phyloP scores from a whole-genome alignment of 1,140 invertebrate species.

The Chionoecetes opilio region DNA sequence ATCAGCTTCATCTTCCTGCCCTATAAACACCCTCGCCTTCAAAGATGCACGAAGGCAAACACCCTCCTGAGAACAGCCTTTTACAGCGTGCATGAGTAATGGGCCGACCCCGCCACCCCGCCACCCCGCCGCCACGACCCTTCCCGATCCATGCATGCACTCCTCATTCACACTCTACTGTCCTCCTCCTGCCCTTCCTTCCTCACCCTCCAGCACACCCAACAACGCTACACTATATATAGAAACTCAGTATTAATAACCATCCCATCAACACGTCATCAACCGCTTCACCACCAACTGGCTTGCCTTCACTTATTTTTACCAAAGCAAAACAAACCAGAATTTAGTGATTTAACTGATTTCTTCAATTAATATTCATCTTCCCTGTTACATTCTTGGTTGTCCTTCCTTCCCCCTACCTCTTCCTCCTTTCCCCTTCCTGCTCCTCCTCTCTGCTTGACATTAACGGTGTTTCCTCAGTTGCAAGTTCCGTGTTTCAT shows the following conservation, averaged over 20 bases:
- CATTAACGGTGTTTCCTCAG: background rate
- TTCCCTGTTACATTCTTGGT: background rate
- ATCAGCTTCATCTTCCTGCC: conserved; percentile 27
- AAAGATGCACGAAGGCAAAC: background rate
- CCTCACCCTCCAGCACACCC: no score
- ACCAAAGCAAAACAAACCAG: background rate
- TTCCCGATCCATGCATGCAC: background rate
- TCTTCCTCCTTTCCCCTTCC: background rate
- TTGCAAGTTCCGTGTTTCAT: background rate
- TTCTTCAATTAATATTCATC: conserved; percentile 22
- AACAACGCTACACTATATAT: background rate
- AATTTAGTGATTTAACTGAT: background rate
- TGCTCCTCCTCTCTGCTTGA: background rate
- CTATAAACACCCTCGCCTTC: background rate
- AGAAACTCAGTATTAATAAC: background rate
- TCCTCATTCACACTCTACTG: background rate
- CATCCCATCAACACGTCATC: background rate
- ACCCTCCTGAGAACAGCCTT: background rate
- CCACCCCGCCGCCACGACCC: background rate
- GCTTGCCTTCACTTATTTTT: background rate
- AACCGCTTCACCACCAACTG: background rate
- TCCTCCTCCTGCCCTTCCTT: background rate
- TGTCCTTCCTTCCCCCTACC: background rate
- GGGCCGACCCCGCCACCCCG: background rate
- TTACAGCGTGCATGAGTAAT: conserved; percentile 28